phyloP scores from a whole-genome alignment of 1,140 invertebrate genomes.

The Chironomus tepperi region DNA sequence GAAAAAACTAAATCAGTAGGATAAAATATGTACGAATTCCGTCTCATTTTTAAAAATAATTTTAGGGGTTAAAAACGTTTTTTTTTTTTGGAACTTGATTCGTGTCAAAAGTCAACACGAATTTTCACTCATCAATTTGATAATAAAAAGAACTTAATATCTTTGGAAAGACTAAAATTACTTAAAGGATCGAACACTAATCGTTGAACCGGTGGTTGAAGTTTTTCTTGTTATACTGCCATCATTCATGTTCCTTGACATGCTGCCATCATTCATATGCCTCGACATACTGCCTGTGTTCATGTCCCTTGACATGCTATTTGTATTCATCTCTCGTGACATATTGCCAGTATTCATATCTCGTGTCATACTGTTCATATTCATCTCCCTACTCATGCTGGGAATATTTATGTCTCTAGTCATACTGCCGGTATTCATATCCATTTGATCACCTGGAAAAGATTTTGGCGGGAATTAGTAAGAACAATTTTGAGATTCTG shows the following conservation, averaged over 20 bases:
- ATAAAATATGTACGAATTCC: too few species aligned
- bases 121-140: too few species aligned
- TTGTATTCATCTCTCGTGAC: background rate
- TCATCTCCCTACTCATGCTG: too few species aligned
- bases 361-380: too few species aligned
- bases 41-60: too few species aligned
- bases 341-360: background rate
- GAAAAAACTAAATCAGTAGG: too few species aligned
- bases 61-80: too few species aligned
- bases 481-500: too few species aligned
- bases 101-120: too few species aligned
- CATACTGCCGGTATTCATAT: constrained; percentile 8
- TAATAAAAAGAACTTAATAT: background rate
- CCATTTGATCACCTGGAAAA: constrained; percentile 17
- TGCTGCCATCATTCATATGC: background rate
- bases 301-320: background rate
- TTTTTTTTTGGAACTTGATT: too few species aligned
- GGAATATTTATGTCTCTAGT: background rate
- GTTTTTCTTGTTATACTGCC: constrained; percentile 2
- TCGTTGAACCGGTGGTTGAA: background rate
- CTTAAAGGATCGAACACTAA: background rate
- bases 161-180: background rate
- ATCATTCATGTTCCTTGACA: background rate
- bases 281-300: background rate
- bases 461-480: too few species aligned